Evolutionary conservation across 2,797 vertebrate genomes (phyloP).

Genomic region (Gastrophryne carolinensis): DNA sequence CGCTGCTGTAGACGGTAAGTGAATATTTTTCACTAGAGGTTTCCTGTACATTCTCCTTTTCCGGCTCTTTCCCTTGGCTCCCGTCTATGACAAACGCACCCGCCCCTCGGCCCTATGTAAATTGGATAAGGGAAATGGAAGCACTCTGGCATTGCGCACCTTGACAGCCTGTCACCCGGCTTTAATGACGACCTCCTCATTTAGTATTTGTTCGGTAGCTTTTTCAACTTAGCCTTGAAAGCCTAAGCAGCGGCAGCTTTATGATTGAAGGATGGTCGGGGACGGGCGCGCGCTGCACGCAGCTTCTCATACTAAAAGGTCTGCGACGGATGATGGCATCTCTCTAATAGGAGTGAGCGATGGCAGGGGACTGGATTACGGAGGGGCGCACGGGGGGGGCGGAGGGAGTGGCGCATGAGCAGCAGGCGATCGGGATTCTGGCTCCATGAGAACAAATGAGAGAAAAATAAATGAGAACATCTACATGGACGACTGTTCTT

Average conservation of each 20-base stretch:
- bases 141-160: slow-evolving; percentile 35
- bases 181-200: slow-evolving; percentile 48
- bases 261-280: slow-evolving; percentile 35
- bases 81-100: background rate
- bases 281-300: background rate
- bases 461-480: too few species aligned
- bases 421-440: too few species aligned
- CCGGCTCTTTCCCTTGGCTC: too few species aligned
- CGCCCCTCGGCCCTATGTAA: slow-evolving; percentile 21
- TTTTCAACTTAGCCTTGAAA: slow-evolving; percentile 50
- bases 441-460: too few species aligned
- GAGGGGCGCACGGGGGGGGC: background rate
- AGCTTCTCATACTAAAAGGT: background rate
- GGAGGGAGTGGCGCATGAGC: background rate
- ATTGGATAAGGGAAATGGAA: slow-evolving; percentile 30
- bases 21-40: too few species aligned
- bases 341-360: background rate
- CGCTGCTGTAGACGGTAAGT: too few species aligned
- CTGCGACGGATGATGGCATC: background rate
- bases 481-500: too few species aligned
- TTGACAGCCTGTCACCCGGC: slow-evolving; percentile 40
- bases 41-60: too few species aligned
- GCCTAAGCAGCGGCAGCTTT: background rate
- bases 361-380: too few species aligned
- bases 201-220: slow-evolving; percentile 51